Evolutionary conservation across 2,113 vertebrate species (phyloP).

Genomic region (Poeciliopsis occidentalis): DNA sequence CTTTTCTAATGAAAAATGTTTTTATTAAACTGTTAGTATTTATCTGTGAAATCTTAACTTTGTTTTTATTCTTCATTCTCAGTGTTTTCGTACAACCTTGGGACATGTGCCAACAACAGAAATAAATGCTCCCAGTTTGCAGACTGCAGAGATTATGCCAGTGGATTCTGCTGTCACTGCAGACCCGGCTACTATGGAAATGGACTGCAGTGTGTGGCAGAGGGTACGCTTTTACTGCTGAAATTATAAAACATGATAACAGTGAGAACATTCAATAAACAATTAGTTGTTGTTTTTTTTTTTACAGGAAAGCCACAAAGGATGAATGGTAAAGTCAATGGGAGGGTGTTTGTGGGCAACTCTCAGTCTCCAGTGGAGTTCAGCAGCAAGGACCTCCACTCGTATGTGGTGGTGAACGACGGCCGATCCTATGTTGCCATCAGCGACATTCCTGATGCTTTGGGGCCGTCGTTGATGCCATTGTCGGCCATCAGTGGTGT

Average conservation of each 20-base stretch:
- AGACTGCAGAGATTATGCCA: slow-evolving; percentile 86
- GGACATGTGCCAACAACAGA: slow-evolving; percentile 85
- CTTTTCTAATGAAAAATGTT: not conserved
- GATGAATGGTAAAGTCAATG: slow-evolving; percentile 92
- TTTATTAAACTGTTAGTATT: not conserved
- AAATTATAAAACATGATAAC: not conserved
- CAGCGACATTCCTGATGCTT: slow-evolving; percentile 84
- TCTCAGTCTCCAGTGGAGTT: slow-evolving; percentile 81
- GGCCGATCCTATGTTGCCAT: slow-evolving; percentile 95
- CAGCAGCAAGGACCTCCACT: slow-evolving; percentile 91
- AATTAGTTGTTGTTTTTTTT: not conserved
- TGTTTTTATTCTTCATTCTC: slow-evolving; percentile 21
- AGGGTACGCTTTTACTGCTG: slow-evolving; percentile 78
- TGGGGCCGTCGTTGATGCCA: slow-evolving; percentile 89
- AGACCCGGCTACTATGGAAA: slow-evolving; percentile 91
- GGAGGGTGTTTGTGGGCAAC: slow-evolving; percentile 85
- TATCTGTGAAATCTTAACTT: not conserved
- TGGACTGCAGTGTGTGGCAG: slow-evolving; percentile 91
- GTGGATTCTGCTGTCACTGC: slow-evolving; percentile 92
- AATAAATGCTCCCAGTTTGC: slow-evolving; percentile 91
- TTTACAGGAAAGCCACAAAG: slow-evolving; percentile 90
- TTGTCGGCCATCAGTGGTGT: slow-evolving; percentile 87
- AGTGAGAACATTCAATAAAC: not conserved
- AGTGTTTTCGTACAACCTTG: slow-evolving; percentile 92
- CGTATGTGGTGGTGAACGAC: slow-evolving; percentile 94